Evolutionary conservation across 2,888 invertebrate genomes (phyloP), one percentile per base, ranked within the genome.

Genomic region (Leptinotarsa juncta): DNA sequence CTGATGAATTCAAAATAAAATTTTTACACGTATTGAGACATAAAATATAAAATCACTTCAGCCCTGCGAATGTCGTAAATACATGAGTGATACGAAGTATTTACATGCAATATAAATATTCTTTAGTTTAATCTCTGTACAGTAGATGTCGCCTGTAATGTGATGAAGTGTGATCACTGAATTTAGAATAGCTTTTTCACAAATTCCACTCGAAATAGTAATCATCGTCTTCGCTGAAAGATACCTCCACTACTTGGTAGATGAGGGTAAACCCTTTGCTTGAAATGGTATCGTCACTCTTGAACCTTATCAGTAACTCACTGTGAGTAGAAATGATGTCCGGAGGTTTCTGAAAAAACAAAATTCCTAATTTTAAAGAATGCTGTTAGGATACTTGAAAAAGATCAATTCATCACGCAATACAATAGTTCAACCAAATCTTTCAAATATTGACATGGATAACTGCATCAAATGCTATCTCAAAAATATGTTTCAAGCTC

Each of bases 191-290:
- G n/a, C 51, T 16, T 16, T 51, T 57, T 14, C 23, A 32, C 18
- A 60, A 5, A 20, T 23, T 50, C 48, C 42, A 42, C 0, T 10
- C 12, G 3, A 10, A 10, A 42, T 42, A 69, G 20, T 70, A 76
- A 15, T 79, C 67, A 70, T 72, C 75, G 55, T 79, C 79, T 57
- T 73, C 65, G 26, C 77, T 77, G 55, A 73, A 72, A 18, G 67
- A 66, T 26, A 49, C 89, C 69, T 93, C 92, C 14, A 93, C 90
- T 1, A 93, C 92, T 53, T 94, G 93, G 86, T 96, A 98, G 0
- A 95, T 94, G 0, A 97, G 96, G 0, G 95, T 95, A 88, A 98
- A 98, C 5, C 98, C 98, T 88, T 96, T 97, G 88, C 93, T 94
- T 57, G 94, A 93, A 81, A 97, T 92, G 0, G 96, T 94, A 85